Percentiles rank a stretch among this genome's conserved stretches.
Conservation (phyloP, 2,797 vertebrate species). For the Alfaro cultratus region DNA sequence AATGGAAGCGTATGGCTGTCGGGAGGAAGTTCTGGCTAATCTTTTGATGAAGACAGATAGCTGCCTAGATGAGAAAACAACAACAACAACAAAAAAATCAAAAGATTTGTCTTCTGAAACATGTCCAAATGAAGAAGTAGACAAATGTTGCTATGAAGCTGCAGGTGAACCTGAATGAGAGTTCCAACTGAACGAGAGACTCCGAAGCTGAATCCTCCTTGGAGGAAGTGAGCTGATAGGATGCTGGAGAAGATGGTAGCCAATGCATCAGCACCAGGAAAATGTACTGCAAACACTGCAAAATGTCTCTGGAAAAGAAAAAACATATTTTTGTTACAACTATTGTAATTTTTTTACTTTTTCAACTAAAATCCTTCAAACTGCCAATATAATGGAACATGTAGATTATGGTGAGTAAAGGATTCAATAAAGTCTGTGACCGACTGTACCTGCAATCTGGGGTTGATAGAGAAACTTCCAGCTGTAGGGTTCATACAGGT, state of each 20-base stretch:
- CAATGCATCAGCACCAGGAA: constrained; percentile 78
- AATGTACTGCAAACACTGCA: constrained; percentile 83
- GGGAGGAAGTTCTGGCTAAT: constrained; percentile 87
- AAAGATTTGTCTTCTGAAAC: background rate
- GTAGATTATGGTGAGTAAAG: background rate
- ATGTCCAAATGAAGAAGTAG: background rate
- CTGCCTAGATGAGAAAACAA: constrained; percentile 63
- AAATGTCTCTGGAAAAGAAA: constrained; percentile 71
- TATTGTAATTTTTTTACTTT: background rate
- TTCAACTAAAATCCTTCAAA: background rate
- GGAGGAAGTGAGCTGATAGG: constrained; percentile 83
- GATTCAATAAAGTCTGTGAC: background rate
- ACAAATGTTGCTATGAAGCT: background rate
- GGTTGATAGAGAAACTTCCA: constrained; percentile 94
- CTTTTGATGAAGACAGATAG: constrained; percentile 87
- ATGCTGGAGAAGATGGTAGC: constrained; percentile 82
- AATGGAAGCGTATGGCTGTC: constrained; percentile 84
- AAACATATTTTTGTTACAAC: background rate
- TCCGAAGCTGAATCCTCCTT: constrained; percentile 82
- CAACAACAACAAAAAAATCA: background rate
- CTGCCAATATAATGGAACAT: background rate
- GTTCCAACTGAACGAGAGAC: constrained; percentile 81
- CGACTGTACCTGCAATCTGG: constrained; percentile 86
- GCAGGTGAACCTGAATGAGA: constrained; percentile 70
- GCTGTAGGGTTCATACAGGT: constrained; percentile 93